Evolutionary conservation across 2,888 invertebrate species (phyloP).

Genomic region (Lithophane ornitopus): DNA sequence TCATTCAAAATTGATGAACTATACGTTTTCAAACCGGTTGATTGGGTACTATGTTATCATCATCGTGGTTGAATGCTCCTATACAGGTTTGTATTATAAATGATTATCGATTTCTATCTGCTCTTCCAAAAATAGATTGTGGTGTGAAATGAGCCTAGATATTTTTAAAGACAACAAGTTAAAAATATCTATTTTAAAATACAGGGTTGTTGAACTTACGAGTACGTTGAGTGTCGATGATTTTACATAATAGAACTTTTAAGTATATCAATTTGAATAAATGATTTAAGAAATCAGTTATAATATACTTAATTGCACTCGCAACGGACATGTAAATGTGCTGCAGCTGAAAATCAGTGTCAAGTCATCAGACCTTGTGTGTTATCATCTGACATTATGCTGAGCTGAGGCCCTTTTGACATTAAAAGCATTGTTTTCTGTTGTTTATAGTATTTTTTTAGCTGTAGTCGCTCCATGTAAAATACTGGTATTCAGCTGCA

Average conservation of each 20-base stretch:
- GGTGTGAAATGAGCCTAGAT: slow-evolving; percentile 19
- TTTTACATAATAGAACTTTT: not conserved
- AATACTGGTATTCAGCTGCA: too few species aligned
- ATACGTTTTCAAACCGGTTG: slow-evolving; percentile 41
- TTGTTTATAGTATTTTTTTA: too few species aligned
- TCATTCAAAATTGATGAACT: slow-evolving; percentile 45
- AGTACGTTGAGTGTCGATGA: not conserved
- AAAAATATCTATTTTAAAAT: slow-evolving; percentile 8
- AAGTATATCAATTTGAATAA: not conserved
- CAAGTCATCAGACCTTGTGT: too few species aligned
- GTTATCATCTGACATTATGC: too few species aligned
- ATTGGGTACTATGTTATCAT: slow-evolving; percentile 26
- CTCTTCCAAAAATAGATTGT: slow-evolving; percentile 32
- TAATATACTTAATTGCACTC: not conserved
- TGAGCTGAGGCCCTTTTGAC: too few species aligned
- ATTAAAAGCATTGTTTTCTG: too few species aligned
- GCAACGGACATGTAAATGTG: not conserved
- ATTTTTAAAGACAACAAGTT: slow-evolving; percentile 29
- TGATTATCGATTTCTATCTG: slow-evolving; percentile 41
- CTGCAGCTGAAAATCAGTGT: too few species aligned
- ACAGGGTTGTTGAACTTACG: slow-evolving; percentile 7
- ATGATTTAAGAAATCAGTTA: not conserved
- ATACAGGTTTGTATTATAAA: slow-evolving; percentile 48
- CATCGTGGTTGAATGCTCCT: slow-evolving; percentile 27
- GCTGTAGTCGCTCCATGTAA: too few species aligned